Percentiles rank a stretch among this genome's conserved stretches.
Conservation (phyloP, 1,140 invertebrate species). For the Drosophila varians region DNA sequence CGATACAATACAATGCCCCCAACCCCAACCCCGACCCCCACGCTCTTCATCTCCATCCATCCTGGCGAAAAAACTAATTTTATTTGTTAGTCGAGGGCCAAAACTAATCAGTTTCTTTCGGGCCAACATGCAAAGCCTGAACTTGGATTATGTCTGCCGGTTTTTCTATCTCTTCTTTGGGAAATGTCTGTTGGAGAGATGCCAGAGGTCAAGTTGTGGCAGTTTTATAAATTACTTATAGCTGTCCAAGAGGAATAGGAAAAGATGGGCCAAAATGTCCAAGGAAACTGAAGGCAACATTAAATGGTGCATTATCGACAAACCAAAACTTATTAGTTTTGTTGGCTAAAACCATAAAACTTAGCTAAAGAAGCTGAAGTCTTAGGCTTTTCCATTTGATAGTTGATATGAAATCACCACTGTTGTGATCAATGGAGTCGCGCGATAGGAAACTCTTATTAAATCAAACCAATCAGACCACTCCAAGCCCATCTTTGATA, state of each 20-base stretch:
- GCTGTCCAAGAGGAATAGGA: not conserved
- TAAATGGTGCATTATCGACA: not conserved
- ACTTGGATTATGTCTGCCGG: conserved; percentile 21
- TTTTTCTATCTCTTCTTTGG: conserved; percentile 5
- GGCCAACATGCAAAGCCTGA: conserved; percentile 41
- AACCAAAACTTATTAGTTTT: not conserved
- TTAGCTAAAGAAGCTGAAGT: not conserved
- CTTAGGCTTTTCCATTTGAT: not conserved
- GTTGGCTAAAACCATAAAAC: not conserved
- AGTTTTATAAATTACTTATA: conserved; percentile 14
- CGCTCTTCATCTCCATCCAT: conserved; percentile 13
- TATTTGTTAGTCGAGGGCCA: conserved; percentile 52
- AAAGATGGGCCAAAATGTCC: not conserved
- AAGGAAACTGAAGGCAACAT: not conserved
- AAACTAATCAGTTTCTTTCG: conserved; percentile 66
- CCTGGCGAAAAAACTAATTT: conserved; percentile 45
- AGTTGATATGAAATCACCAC: not conserved
- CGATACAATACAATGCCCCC: conserved; percentile 48
- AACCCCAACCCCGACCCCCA: not conserved
- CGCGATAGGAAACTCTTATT: conserved; percentile 20
- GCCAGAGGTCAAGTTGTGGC: conserved; percentile 5
- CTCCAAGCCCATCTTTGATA: conserved; percentile 22
- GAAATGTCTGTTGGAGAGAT: not conserved
- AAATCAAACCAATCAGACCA: conserved; percentile 32
- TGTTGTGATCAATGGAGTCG: conserved; percentile 9